Evolutionary conservation across 2,797 vertebrate genomes (phyloP), one percentile per base, ranked within the genome.

Genomic region (Molossus alvarezi): DNA sequence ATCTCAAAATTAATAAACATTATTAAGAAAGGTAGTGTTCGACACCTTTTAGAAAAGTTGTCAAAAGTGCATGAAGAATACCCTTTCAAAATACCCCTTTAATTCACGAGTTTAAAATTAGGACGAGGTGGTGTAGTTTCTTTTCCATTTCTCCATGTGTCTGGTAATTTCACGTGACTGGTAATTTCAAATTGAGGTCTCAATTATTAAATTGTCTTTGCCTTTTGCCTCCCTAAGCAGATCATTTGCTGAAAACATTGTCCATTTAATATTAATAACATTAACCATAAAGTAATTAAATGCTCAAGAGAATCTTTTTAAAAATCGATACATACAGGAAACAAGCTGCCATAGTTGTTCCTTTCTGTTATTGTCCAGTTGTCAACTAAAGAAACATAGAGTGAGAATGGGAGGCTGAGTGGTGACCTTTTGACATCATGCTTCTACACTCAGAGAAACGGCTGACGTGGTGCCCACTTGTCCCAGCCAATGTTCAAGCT

Each of bases 181-280:
- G 80, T 80, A 90, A 88, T 55, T 95, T 87, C 79, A 96, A 0
- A 53, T 27, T 33, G 12, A 95, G n/a, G n/a, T 83, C 80, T 97
- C 82, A 27, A 45, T 81, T 84, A 90, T 80, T 57, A 79, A 69
- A 55, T 93, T 73, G 87, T 37, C 73, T 90, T 88, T 60, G 3
- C 60, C 94, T 91, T 53, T 95, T 58, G 84, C 58, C 81, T 53
- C 97, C 91, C 60, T 76, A 77, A 67, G 81, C 21, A 95, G 96
- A 97, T 93, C 57, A n/a, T 62, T 90, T 48, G 15, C 84, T 79
- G 21, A 64, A 75, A 79, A 83, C 6, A 33, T 51, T 64, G 95
- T 72, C 21, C 75, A 29, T n/a, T 94, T 95, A n/a, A 94, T 80
- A 33, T 81, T 55, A 51, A 83, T 45, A 64, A 67, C 75, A 96